Percentiles rank a stretch among this genome's conserved stretches.
phyloP scores from a whole-genome alignment of 2,797 vertebrate genomes.

The Pagetopsis macropterus region DNA sequence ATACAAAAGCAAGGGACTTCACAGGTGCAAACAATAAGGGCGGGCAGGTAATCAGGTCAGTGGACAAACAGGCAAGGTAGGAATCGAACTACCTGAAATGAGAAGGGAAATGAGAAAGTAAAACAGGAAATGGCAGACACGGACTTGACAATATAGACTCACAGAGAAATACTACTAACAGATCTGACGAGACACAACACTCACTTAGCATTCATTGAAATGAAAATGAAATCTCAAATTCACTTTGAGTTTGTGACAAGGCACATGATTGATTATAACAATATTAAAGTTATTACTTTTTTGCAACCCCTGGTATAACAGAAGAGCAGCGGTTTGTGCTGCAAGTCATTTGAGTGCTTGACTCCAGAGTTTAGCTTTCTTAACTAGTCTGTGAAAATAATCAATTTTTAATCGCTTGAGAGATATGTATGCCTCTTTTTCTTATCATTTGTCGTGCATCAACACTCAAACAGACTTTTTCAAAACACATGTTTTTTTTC shows the following conservation, averaged over 20 bases:
- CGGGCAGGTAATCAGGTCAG: no score
- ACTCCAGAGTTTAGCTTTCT: constrained; percentile 19
- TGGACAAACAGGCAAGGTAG: no score
- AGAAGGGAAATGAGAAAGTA: no score
- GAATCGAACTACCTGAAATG: no score
- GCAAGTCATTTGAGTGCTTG: neutral
- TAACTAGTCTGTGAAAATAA: constrained; percentile 14
- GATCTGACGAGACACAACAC: neutral
- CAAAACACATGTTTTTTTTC: neutral
- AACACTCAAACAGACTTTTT: constrained; percentile 7
- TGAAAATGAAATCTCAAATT: neutral
- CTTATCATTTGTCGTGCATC: neutral
- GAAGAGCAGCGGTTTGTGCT: neutral
- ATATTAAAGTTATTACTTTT: neutral
- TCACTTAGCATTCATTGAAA: neutral
- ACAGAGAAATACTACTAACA: no score
- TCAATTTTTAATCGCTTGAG: constrained; percentile 23
- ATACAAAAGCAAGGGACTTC: no score
- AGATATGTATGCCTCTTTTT: constrained; percentile 5
- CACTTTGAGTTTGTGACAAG: neutral
- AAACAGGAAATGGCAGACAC: no score
- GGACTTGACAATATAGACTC: no score
- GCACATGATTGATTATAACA: neutral
- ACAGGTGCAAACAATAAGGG: no score
- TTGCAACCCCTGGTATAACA: neutral